phyloP scores from a whole-genome alignment of 2,888 invertebrate species.

The Dione vanillae region DNA sequence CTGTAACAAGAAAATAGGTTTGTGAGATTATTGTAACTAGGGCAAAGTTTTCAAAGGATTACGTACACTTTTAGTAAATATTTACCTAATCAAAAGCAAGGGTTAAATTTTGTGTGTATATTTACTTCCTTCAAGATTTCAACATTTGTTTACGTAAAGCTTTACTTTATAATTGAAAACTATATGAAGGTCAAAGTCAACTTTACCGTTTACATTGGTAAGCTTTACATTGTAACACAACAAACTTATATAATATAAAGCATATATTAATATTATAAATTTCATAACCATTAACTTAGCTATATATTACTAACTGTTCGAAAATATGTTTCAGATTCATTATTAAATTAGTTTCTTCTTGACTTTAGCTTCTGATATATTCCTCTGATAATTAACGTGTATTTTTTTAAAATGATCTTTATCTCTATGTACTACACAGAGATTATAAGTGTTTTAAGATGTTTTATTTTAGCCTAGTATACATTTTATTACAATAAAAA shows the following conservation, averaged over 20 bases:
- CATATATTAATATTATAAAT: no score
- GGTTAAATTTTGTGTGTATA: slow-evolving; percentile 18
- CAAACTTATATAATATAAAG: not conserved
- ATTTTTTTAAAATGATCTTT: no score
- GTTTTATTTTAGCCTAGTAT: no score
- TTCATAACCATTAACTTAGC: not conserved
- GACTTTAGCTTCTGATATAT: not conserved
- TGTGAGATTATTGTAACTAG: not conserved
- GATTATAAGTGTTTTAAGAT: no score
- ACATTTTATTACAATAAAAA: no score
- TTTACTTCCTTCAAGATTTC: slow-evolving; percentile 13
- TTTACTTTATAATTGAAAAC: slow-evolving; percentile 26
- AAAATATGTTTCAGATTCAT: not conserved
- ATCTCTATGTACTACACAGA: no score
- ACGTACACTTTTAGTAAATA: slow-evolving; percentile 12
- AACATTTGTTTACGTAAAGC: slow-evolving; percentile 26
- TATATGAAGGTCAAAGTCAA: slow-evolving; percentile 38
- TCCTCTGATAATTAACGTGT: no score
- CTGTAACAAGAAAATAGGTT: slow-evolving; percentile 85
- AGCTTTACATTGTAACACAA: slow-evolving; percentile 17
- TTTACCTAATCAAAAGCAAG: not conserved
- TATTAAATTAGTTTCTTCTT: not conserved
- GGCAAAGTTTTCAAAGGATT: not conserved
- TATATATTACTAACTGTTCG: not conserved
- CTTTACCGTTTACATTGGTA: slow-evolving; percentile 40